Evolutionary conservation across 2,113 vertebrate species (phyloP).

Genomic region (Corydoras maculifer): DNA sequence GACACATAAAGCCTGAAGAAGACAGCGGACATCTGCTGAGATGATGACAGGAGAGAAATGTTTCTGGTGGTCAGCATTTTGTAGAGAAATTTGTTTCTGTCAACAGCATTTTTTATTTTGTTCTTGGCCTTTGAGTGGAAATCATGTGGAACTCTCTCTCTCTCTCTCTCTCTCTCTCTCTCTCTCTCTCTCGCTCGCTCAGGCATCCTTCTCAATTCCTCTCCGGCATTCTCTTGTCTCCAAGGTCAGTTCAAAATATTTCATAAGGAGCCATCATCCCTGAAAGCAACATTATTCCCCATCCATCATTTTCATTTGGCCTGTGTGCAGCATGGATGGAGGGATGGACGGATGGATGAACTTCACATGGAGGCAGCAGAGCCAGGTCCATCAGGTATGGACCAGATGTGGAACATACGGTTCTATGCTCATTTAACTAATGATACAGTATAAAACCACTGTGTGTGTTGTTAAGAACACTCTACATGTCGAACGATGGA

Average conservation of each 20-base stretch:
- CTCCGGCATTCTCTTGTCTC: constrained; percentile 34
- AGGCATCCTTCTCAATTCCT: constrained; percentile 3
- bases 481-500: too few species aligned
- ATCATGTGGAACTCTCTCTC: constrained; percentile 4
- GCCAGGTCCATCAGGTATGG: too few species aligned
- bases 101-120: constrained; percentile 53
- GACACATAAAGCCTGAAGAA: constrained; percentile 39
- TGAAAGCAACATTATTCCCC: too few species aligned
- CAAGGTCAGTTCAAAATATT: constrained; percentile 46
- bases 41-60: constrained; percentile 15
- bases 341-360: too few species aligned
- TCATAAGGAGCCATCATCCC: neutral
- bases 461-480: too few species aligned
- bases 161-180: constrained; percentile 34
- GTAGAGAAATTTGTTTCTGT: constrained; percentile 51
- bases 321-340: too few species aligned
- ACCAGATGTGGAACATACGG: too few species aligned
- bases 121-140: constrained; percentile 47
- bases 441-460: too few species aligned
- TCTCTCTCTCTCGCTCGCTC: neutral
- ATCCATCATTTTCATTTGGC: too few species aligned
- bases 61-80: constrained; percentile 56
- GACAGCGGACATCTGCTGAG: constrained; percentile 49
- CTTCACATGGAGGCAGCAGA: too few species aligned
- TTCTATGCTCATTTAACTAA: too few species aligned